phyloP scores from a whole-genome alignment of 2,888 invertebrate genomes.

The Platycheirus albimanus region DNA sequence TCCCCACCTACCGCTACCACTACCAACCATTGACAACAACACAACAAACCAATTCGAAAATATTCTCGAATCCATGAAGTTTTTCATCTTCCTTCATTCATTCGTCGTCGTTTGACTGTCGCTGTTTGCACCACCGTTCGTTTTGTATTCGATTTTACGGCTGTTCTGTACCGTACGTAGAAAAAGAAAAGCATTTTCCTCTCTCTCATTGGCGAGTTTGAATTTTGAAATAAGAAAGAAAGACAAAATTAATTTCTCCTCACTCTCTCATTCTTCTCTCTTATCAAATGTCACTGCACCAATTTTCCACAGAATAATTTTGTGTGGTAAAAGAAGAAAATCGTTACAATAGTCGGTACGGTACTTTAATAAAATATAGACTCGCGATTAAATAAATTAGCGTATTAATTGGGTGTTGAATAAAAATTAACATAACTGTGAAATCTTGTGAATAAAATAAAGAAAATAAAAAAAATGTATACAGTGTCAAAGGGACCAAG shows the following conservation, averaged over 20 bases:
- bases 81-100: conserved; percentile 51
- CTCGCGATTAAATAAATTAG: conserved; percentile 2
- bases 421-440: conserved; percentile 1
- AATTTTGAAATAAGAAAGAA: too few species aligned
- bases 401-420: conserved; percentile 10
- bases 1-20: too few species aligned
- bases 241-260: background rate
- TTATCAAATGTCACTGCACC: conserved; percentile 69
- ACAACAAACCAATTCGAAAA: conserved; percentile 46
- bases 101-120: conserved; percentile 52
- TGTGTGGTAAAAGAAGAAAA: conserved; percentile 35
- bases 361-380: conserved; percentile 14
- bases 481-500: conserved; percentile 94
- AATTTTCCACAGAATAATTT: conserved; percentile 46
- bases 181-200: conserved; percentile 19
- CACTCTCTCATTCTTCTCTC: background rate
- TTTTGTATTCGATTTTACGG: conserved; percentile 29
- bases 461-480: conserved; percentile 91
- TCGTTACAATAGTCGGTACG: conserved; percentile 40
- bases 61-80: conserved; percentile 66
- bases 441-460: conserved; percentile 18
- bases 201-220: conserved; percentile 17
- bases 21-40: conserved; percentile 21
- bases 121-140: conserved; percentile 27
- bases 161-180: background rate